A percentile compares a stretch with the other conserved stretches of the same genome.
These are phyloP conservation scores for Siniperca knerii DNA, from an alignment of 2,113 vertebrate genomes.

Conservation along the genomic window DNA sequence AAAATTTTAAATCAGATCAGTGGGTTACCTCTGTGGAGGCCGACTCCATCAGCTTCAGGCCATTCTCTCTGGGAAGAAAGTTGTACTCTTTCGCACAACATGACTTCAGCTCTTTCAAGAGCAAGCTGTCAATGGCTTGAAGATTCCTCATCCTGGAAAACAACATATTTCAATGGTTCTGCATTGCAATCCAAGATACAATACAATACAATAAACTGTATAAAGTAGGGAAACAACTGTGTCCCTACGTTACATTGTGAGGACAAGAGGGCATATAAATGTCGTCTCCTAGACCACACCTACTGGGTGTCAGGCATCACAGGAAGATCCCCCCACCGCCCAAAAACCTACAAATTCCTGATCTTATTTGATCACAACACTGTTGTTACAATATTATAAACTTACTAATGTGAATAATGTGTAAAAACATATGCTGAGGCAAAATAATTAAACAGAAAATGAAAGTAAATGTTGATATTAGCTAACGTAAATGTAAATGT, in stretches of 20 bases:
- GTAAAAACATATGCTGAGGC: not conserved
- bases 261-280: not conserved
- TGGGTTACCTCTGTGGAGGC: constrained; percentile 86
- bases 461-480: not conserved
- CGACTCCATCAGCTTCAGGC: constrained; percentile 91
- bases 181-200: not conserved
- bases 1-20: constrained; percentile 36
- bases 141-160: constrained; percentile 77
- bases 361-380: not conserved
- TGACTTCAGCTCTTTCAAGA: constrained; percentile 90
- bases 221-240: not conserved
- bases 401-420: rapidly evolving
- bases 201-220: not conserved
- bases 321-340: not conserved
- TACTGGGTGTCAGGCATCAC: constrained; percentile 58
- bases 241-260: not conserved
- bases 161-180: constrained; percentile 10
- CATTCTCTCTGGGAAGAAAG: constrained; percentile 92
- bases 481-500: not conserved
- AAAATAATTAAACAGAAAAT: not conserved
- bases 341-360: not conserved
- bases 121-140: constrained; percentile 72
- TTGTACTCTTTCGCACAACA: constrained; percentile 89
- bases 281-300: constrained; percentile 45
- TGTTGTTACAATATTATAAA: not conserved